Evolutionary conservation across 2,797 vertebrate species (phyloP).

Genomic region (Eremophila alpestris): DNA sequence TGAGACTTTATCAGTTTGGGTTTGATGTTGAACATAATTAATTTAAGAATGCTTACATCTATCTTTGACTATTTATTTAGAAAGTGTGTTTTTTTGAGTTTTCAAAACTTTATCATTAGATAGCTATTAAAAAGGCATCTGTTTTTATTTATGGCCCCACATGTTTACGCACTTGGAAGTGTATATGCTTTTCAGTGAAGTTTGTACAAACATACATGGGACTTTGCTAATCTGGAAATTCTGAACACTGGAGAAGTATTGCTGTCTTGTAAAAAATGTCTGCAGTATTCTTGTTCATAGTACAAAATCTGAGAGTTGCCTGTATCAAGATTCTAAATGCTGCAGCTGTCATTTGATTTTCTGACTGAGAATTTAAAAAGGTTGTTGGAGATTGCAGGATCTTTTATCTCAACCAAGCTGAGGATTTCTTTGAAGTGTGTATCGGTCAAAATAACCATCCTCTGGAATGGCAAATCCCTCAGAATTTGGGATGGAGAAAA

Average conservation of each 20-base stretch:
- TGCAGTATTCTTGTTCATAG: background rate
- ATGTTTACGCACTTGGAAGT: background rate
- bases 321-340: background rate
- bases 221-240: background rate
- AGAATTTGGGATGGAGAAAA: background rate
- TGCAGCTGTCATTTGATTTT: background rate
- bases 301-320: background rate
- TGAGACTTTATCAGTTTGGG: slow-evolving; percentile 5
- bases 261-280: background rate
- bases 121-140: background rate
- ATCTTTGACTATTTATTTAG: background rate
- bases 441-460: background rate
- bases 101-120: background rate
- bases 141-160: background rate
- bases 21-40: background rate
- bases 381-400: background rate
- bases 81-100: background rate
- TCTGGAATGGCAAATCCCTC: background rate
- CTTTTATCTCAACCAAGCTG: background rate
- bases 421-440: background rate
- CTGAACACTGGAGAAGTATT: background rate
- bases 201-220: background rate
- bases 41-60: background rate
- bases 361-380: background rate
- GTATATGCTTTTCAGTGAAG: background rate